Evolutionary conservation across 2,888 invertebrate species (phyloP).

Genomic region (Drosophila peninsularis): DNA sequence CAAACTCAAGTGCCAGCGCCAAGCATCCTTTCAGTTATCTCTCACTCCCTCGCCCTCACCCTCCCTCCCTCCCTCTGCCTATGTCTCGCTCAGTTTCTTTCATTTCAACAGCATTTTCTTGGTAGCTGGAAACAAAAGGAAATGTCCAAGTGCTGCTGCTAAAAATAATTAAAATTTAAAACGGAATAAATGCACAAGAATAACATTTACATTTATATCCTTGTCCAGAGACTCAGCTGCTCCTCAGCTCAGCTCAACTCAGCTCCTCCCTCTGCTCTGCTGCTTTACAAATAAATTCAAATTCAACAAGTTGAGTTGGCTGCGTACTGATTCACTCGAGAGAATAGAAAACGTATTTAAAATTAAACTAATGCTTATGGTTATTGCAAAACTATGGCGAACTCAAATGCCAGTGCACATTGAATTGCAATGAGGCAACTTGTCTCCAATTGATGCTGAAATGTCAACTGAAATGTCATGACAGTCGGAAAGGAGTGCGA

Average conservation of each 20-base stretch:
- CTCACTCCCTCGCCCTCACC: background rate
- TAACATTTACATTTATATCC: conserved; percentile 68
- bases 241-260: conserved; percentile 4
- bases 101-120: conserved; percentile 44
- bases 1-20: conserved; percentile 59
- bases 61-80: background rate
- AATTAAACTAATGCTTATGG: conserved; percentile 73
- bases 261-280: background rate
- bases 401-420: conserved; percentile 68
- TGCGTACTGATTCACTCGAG: conserved; percentile 19
- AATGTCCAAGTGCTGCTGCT: conserved; percentile 46
- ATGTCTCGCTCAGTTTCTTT: background rate
- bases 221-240: conserved; percentile 3
- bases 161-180: conserved; percentile 73
- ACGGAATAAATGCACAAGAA: conserved; percentile 73
- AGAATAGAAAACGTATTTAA: conserved; percentile 67
- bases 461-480: conserved; percentile 41
- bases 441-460: conserved; percentile 31
- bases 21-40: conserved; percentile 30
- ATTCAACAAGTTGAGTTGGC: conserved; percentile 63
- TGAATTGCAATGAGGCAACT: conserved; percentile 64
- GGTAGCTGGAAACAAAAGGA: conserved; percentile 33
- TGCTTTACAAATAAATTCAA: conserved; percentile 58
- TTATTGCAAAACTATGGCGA: conserved; percentile 58
- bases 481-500: conserved; percentile 8